Conservation (phyloP, 2,797 vertebrate species). For the Crax fasciolata region DNA sequence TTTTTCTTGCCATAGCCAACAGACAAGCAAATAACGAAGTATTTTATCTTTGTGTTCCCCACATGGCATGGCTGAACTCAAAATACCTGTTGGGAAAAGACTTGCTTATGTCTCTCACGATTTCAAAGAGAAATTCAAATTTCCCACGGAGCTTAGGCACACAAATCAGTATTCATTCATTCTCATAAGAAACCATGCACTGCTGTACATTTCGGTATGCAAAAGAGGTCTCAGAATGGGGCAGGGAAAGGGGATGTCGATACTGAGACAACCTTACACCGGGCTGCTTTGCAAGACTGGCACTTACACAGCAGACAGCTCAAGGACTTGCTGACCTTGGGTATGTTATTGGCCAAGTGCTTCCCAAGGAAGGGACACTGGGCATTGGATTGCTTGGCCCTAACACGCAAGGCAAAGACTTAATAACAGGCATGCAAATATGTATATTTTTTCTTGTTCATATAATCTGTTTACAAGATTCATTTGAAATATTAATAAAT, state of each 20-base stretch:
- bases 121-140: constrained; percentile 40
- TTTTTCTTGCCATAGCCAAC: not conserved
- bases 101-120: not conserved
- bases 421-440: constrained; percentile 17
- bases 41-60: not conserved
- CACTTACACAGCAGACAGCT: not conserved
- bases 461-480: constrained; percentile 39
- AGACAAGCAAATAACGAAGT: not conserved
- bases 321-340: constrained; percentile 54
- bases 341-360: not conserved
- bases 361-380: not conserved
- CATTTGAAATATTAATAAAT: constrained; percentile 36
- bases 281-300: not conserved
- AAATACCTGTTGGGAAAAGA: not conserved
- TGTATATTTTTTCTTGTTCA: not conserved
- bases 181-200: not conserved
- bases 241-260: not conserved
- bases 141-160: not conserved
- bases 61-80: not conserved
- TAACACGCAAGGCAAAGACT: not conserved
- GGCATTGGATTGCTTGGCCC: not conserved
- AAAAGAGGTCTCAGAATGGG: not conserved
- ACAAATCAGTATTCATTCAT: not conserved
- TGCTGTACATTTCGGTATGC: not conserved
- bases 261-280: not conserved